Evolutionary conservation across 2,113 vertebrate genomes (phyloP).

Genomic region (Tetrax tetrax): DNA sequence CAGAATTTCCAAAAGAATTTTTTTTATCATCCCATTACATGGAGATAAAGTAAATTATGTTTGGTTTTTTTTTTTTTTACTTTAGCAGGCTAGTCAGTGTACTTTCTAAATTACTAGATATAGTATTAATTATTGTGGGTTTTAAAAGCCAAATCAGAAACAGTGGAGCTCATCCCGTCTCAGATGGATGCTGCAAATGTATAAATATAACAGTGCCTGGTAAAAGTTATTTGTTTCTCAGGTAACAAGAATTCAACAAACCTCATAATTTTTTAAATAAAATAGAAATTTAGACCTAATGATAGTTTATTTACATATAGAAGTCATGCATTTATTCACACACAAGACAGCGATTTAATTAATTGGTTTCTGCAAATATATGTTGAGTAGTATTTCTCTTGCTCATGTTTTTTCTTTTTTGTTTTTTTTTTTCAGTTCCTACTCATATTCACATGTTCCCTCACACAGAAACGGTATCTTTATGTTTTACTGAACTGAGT

Average conservation of each 20-base stretch:
- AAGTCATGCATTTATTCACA: neutral
- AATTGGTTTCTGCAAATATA: neutral
- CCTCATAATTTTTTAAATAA: neutral
- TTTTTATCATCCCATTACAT: neutral
- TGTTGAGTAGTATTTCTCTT: neutral
- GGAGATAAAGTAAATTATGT: neutral
- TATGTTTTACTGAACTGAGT: neutral
- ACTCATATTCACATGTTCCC: neutral
- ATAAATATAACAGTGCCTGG: neutral
- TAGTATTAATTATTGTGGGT: neutral
- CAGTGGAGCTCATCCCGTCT: neutral
- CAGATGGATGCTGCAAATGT: neutral
- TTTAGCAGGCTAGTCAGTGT: neutral
- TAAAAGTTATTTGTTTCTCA: neutral
- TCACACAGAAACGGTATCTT: neutral
- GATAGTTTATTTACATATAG: neutral
- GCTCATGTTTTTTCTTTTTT: neutral
- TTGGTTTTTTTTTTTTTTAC: neutral
- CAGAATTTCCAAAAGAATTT: neutral
- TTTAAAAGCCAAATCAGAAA: neutral
- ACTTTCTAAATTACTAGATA: neutral
- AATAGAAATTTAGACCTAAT: neutral
- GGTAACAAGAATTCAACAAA: neutral
- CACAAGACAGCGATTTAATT: neutral
- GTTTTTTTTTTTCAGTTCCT: neutral